Conservation (phyloP, 2,888 invertebrate genomes). For the Aromia moschata region DNA sequence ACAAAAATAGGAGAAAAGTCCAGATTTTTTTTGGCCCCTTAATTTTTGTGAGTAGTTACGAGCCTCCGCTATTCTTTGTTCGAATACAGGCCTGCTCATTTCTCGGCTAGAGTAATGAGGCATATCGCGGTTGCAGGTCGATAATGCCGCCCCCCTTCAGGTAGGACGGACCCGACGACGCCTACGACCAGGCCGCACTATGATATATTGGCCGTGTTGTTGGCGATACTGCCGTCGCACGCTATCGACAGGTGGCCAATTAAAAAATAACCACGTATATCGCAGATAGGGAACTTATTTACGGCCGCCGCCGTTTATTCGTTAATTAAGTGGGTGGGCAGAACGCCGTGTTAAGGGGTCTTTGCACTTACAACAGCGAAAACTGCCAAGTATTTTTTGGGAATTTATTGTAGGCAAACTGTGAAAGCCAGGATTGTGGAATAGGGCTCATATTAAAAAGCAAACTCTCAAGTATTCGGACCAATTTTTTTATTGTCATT, state of each 20-base stretch:
- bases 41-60: too few relatives aligned
- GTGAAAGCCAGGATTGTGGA: too few relatives aligned
- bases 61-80: too few relatives aligned
- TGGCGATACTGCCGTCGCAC: conserved; percentile 20
- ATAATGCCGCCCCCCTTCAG: conserved; percentile 26
- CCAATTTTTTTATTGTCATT: too few relatives aligned
- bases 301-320: conserved; percentile 9
- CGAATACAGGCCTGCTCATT: too few relatives aligned
- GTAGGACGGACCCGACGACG: conserved; percentile 27
- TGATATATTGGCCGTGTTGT: conserved; percentile 26
- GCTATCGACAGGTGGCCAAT: conserved; percentile 31
- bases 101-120: conserved; percentile 28
- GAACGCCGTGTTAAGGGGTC: neutral
- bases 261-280: conserved; percentile 17
- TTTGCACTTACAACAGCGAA: too few relatives aligned
- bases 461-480: too few relatives aligned
- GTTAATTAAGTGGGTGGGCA: neutral
- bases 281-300: conserved; percentile 7
- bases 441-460: too few relatives aligned
- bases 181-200: conserved; percentile 22
- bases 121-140: conserved; percentile 15
- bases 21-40: too few relatives aligned
- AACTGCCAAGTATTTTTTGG: too few relatives aligned
- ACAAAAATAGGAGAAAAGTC: too few relatives aligned
- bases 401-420: too few relatives aligned